A percentile compares a stretch with the other conserved stretches of the same genome.
These are phyloP conservation scores for Brevipalpus yothersi DNA, from an alignment of 1,140 invertebrate species.

Conservation along the genomic window DNA sequence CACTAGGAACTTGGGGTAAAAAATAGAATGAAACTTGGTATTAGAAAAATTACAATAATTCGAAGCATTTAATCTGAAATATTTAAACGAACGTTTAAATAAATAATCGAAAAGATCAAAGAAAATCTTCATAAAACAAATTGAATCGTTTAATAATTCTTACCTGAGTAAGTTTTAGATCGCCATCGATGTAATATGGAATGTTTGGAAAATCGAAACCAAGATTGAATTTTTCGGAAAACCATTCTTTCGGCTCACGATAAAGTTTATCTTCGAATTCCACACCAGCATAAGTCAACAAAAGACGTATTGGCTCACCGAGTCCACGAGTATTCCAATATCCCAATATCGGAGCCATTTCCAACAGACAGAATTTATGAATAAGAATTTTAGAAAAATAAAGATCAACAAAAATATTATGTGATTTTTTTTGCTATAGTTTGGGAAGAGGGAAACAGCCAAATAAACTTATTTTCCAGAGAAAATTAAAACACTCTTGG, in stretches of 20 bases:
- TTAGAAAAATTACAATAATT: too few species aligned
- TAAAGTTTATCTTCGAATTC: slow-evolving; percentile 34
- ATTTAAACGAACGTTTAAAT: background rate
- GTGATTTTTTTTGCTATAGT: too few species aligned
- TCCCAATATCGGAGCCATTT: slow-evolving; percentile 21
- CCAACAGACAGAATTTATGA: background rate
- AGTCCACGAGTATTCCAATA: slow-evolving; percentile 36
- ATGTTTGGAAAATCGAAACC: slow-evolving; percentile 20
- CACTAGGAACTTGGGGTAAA: slow-evolving; percentile 17
- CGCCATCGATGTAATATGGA: slow-evolving; percentile 15
- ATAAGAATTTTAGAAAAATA: too few species aligned
- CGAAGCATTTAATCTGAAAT: background rate
- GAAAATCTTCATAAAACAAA: too few species aligned
- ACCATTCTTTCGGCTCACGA: slow-evolving; percentile 10
- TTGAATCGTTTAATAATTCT: background rate
- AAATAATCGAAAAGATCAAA: background rate
- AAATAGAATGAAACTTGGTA: too few species aligned
- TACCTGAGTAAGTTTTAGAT: slow-evolving; percentile 16
- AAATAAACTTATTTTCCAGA: too few species aligned
- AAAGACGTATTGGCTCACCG: slow-evolving; percentile 41
- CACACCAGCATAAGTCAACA: slow-evolving; percentile 39
- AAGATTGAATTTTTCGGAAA: slow-evolving; percentile 16
- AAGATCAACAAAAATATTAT: too few species aligned
- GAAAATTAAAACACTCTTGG: too few species aligned
- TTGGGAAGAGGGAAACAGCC: too few species aligned